A percentile compares a stretch with the other conserved stretches of the same genome.
These are phyloP conservation scores for Lepetodrilus schrolli DNA, from an alignment of 2,888 invertebrate species.

Conservation along the genomic window DNA sequence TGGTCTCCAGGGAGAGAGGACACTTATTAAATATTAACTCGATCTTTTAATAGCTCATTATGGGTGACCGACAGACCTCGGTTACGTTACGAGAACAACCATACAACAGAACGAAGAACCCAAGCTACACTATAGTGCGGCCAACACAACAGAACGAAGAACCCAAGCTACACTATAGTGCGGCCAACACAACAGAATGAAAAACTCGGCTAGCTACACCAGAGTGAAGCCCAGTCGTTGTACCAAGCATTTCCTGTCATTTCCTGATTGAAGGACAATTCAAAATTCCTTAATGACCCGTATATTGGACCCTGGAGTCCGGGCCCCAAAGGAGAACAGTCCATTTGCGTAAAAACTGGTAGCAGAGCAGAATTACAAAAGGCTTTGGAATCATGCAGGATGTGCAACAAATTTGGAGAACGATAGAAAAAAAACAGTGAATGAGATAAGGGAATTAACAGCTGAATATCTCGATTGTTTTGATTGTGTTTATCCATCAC, in stretches of 20 bases:
- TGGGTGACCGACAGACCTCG: too few relatives aligned
- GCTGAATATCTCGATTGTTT: too few relatives aligned
- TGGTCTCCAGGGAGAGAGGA: neutral
- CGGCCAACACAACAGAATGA: neutral
- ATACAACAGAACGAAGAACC: too few relatives aligned
- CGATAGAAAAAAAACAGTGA: too few relatives aligned
- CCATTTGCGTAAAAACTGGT: neutral
- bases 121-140: too few relatives aligned
- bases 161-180: too few relatives aligned
- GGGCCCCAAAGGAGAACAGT: neutral
- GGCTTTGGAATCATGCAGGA: too few relatives aligned
- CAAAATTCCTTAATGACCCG: neutral
- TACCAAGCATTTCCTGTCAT: constrained; percentile 23
- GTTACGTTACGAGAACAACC: too few relatives aligned
- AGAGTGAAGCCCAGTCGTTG: neutral
- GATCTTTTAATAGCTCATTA: constrained; percentile 15
- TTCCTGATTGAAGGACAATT: constrained; percentile 22
- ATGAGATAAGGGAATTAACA: too few relatives aligned
- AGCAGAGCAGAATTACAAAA: neutral
- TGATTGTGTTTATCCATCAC: too few relatives aligned
- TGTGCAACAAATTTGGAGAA: too few relatives aligned
- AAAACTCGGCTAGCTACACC: neutral
- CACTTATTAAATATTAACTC: constrained; percentile 19
- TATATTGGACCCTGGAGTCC: neutral
- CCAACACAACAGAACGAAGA: too few relatives aligned